Percentiles rank a stretch among this genome's conserved stretches.
These are phyloP conservation scores for Drosophila quadrilineata DNA, from an alignment of 1,140 invertebrate genomes.

Conservation along the genomic window DNA sequence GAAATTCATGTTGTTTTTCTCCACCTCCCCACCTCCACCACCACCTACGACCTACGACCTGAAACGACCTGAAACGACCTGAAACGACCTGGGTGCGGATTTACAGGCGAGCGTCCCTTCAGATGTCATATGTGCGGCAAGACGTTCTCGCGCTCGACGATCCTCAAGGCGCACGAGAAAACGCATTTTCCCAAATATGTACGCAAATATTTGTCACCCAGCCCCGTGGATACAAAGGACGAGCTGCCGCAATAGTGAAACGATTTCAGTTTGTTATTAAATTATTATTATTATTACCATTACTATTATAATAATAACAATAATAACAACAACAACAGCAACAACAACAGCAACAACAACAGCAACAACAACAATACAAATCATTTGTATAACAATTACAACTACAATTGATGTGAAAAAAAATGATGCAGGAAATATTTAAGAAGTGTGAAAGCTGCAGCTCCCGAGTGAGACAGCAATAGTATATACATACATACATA, in stretches of 20 bases:
- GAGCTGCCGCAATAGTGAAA: constrained; percentile 87
- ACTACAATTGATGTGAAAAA: constrained; percentile 59
- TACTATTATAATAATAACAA: constrained; percentile 79
- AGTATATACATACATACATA: constrained; percentile 63
- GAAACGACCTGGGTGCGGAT: constrained; percentile 7
- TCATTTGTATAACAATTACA: constrained; percentile 41
- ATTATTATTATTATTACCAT: constrained; percentile 81
- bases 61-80: no score
- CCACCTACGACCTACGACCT: no score
- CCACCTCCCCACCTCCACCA: no score
- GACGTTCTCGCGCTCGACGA: constrained; percentile 93
- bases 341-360: constrained; percentile 44
- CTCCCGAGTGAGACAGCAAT: constrained; percentile 23
- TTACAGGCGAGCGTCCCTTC: constrained; percentile 90
- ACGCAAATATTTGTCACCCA: constrained; percentile 91
- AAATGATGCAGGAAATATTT: constrained; percentile 39
- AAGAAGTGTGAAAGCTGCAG: constrained; percentile 2
- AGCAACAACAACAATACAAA: constrained; percentile 39
- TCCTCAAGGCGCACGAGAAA: constrained; percentile 95
- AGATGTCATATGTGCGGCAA: constrained; percentile 93
- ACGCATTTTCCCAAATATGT: constrained; percentile 95
- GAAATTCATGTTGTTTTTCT: no score
- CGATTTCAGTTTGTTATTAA: constrained; percentile 81
- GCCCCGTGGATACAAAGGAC: constrained; percentile 90
- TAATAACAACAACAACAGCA: constrained; percentile 64